A percentile compares a stretch with the other conserved stretches of the same genome.
These are phyloP conservation scores for Drosophila robusta DNA, from an alignment of 2,888 invertebrate species.

Conservation along the genomic window DNA sequence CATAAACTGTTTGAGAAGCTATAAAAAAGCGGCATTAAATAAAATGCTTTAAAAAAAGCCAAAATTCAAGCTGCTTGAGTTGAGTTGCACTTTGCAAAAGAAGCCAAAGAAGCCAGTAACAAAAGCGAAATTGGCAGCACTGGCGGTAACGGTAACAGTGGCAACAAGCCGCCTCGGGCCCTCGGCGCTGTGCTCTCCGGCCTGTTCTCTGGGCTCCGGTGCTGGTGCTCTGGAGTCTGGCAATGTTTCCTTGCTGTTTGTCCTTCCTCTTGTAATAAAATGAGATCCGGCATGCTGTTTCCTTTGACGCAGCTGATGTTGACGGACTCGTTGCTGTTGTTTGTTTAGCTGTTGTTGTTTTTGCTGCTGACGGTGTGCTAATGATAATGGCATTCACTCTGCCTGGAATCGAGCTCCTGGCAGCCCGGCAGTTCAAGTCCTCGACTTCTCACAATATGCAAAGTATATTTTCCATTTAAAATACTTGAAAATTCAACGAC, in stretches of 20 bases:
- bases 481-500: conserved; percentile 64
- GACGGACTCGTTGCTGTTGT: conserved; percentile 9
- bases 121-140: background rate
- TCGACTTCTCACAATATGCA: conserved; percentile 33
- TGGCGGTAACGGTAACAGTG: background rate
- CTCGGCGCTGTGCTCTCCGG: background rate
- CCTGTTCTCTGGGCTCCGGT: conserved; percentile 7
- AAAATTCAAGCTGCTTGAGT: too few species aligned
- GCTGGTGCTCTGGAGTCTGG: conserved; percentile 22
- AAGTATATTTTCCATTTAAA: conserved; percentile 67
- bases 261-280: conserved; percentile 81
- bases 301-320: conserved; percentile 47
- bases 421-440: conserved; percentile 1
- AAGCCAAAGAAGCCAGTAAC: background rate
- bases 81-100: too few species aligned
- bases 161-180: conserved; percentile 64
- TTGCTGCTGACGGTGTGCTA: conserved; percentile 43
- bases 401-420: conserved; percentile 7
- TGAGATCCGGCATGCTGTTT: conserved; percentile 70
- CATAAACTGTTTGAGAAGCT: too few species aligned
- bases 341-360: conserved; percentile 6
- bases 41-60: too few species aligned
- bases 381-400: conserved; percentile 70
- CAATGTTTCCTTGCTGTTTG: conserved; percentile 81
- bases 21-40: too few species aligned